Base-by-base conservation (phyloP, 2,113 vertebrate genomes). In the Deroptyus accipitrinus region DNA sequence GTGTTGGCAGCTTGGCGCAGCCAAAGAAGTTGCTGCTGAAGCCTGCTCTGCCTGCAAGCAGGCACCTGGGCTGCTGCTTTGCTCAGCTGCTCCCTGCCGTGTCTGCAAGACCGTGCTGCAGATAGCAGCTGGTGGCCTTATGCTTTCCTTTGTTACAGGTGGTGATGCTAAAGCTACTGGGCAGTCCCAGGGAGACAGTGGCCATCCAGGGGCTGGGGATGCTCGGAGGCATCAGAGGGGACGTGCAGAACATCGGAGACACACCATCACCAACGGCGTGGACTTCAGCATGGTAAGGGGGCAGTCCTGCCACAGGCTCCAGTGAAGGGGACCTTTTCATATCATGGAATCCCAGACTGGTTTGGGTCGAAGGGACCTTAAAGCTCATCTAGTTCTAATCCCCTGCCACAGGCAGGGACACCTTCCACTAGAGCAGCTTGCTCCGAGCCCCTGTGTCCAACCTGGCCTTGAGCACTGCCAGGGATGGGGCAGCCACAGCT, bases 261-360 rank as follows among this genome's bases (percentile, higher is more conserved):
- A 99, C 90, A 99, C 99, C 76, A 99, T 99, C 96, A 98, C 99
- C 93, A 99, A 96, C 0, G 99, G 99, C 1, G 98, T 99, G 83
- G 99, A 99, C 97, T 99, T 99, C 25, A 97, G 98, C 94, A 96
- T 98, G 99, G 99, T 99, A 95, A 83, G 97, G 27, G 25, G 28
- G 27, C 17, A 41, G 37, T 22, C 31, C 28, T 46, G 62, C 13
- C 8, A 3, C 7, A 39, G 59, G 18, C 17, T 69, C 5, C 37
- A 20, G 14, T 5, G 3, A 48, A 44, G 22, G 51, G 28, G 25
- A 48, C 41, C 4, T 59, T 59, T 22, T 59, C 33, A 24, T 59
- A 59, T 15, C 20, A 16, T 35, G 35, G 33, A 59, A 59, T 59
- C 33, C 13, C 33, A 23, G 22, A 23, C 33, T 15, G 4, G 22